Evolutionary conservation across 2,797 vertebrate genomes (phyloP).

Genomic region (Capromys pilorides): DNA sequence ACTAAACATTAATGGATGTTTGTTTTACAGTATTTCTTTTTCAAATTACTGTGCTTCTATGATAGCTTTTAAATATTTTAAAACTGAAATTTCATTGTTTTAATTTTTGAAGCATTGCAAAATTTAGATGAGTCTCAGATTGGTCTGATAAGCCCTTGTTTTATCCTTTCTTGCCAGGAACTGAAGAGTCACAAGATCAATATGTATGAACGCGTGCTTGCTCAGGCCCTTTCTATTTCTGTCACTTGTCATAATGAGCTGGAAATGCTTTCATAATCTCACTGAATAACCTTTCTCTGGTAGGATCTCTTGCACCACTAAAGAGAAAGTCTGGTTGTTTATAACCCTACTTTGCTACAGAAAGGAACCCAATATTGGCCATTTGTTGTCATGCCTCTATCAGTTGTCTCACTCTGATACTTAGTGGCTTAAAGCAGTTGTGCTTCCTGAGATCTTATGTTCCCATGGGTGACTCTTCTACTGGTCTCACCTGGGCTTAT

Average conservation of each 20-base stretch:
- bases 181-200: constrained; percentile 39
- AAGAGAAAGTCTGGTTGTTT: background rate
- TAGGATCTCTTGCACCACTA: background rate
- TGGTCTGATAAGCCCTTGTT: background rate
- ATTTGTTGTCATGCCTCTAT: background rate
- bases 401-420: background rate
- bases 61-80: constrained; percentile 16
- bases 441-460: background rate
- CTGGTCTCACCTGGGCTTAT: background rate
- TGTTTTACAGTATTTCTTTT: constrained; percentile 7
- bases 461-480: background rate
- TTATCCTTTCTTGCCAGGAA: constrained; percentile 25
- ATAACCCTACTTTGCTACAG: background rate
- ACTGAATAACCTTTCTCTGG: background rate
- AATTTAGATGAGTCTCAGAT: background rate
- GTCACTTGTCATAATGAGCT: constrained; percentile 31
- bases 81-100: constrained; percentile 13
- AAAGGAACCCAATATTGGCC: background rate
- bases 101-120: constrained; percentile 6
- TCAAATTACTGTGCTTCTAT: constrained; percentile 28
- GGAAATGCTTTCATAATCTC: constrained; percentile 49
- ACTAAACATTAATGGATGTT: constrained; percentile 62
- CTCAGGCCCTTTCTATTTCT: constrained; percentile 39
- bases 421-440: background rate
- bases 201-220: background rate